Evolutionary conservation across 1,140 invertebrate species (phyloP).

Genomic region (Dendroctonus valens): DNA sequence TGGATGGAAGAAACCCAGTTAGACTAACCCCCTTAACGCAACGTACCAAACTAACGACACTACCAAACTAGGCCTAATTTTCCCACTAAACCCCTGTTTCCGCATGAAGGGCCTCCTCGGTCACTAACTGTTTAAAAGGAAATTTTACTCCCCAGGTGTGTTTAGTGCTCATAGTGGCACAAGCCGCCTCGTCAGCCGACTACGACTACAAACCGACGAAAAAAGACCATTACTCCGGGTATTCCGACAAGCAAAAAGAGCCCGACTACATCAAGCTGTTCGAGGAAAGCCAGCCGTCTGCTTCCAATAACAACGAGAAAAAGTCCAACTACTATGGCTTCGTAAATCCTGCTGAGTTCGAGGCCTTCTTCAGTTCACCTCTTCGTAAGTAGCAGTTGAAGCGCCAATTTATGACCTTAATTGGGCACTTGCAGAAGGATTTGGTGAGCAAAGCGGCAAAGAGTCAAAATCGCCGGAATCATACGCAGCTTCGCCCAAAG

Average conservation of each 20-base stretch:
- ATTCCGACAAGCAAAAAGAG: conserved; percentile 7
- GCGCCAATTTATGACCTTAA: background rate
- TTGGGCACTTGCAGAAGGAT: background rate
- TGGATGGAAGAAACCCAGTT: background rate
- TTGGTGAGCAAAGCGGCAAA: background rate
- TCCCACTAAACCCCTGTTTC: background rate
- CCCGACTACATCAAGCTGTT: conserved; percentile 22
- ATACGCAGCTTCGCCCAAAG: background rate
- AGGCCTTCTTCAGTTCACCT: conserved; percentile 12
- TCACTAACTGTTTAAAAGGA: background rate
- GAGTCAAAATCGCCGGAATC: background rate
- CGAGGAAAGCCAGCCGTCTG: background rate
- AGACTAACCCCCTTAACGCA: background rate
- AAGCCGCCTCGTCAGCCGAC: conserved; percentile 5
- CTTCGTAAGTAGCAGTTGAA: background rate
- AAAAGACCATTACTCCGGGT: conserved; percentile 11
- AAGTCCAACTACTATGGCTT: conserved; percentile 1
- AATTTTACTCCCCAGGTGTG: conserved; percentile 9
- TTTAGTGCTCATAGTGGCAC: conserved; percentile 9
- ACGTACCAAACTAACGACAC: background rate
- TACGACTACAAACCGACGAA: conserved; percentile 20
- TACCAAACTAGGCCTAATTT: background rate
- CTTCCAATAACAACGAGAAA: background rate
- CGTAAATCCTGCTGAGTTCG: conserved; percentile 10
- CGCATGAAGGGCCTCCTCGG: background rate